Percentiles rank a stretch among this genome's conserved stretches.
phyloP scores from a whole-genome alignment of 2,797 vertebrate species.

The Triplophysa bombifrons region DNA sequence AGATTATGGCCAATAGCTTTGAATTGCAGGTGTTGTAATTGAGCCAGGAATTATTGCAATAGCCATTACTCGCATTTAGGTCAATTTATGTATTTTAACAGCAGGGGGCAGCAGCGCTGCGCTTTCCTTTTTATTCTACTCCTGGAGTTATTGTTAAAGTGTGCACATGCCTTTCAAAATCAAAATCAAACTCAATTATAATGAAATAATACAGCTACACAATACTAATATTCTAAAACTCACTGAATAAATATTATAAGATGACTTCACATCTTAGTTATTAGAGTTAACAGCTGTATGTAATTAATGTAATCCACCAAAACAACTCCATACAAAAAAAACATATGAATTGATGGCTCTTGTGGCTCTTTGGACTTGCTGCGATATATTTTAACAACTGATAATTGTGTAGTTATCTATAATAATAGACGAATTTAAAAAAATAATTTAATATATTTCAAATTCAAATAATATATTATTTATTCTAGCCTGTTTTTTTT shows the following conservation, averaged over 20 bases:
- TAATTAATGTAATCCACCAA: background rate
- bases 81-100: conserved; percentile 16
- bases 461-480: too few species aligned
- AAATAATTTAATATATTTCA: too few species aligned
- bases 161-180: background rate
- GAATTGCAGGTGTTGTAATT: background rate
- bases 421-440: too few species aligned
- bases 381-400: too few species aligned
- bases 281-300: background rate
- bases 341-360: too few species aligned
- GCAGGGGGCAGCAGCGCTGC: conserved; percentile 45
- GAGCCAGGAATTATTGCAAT: background rate
- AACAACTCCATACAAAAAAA: too few species aligned
- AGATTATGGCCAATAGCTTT: background rate
- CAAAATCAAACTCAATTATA: background rate
- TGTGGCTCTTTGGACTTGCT: too few species aligned
- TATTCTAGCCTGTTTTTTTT: too few species aligned
- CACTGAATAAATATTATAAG: background rate
- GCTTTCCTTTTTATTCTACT: background rate
- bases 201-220: background rate
- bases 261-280: background rate
- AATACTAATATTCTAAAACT: background rate
- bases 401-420: too few species aligned
- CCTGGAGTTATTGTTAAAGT: too few species aligned
- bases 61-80: background rate